phyloP scores from a whole-genome alignment of 1,140 invertebrate genomes.

The Drosophila chauvacae region DNA sequence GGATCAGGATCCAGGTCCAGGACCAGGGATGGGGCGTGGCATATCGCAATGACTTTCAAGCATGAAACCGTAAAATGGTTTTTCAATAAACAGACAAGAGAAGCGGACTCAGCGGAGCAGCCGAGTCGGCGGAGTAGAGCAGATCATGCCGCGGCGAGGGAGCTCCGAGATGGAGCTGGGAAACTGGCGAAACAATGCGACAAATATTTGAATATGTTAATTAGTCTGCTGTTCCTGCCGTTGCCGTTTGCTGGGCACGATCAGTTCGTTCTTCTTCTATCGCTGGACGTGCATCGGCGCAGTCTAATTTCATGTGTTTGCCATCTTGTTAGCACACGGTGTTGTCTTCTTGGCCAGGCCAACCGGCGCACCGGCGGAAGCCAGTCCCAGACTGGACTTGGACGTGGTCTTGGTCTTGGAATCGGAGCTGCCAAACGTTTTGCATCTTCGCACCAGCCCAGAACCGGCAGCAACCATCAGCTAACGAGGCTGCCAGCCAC shows the following conservation, averaged over 20 bases:
- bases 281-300: slow-evolving; percentile 75
- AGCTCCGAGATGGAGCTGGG: slow-evolving; percentile 29
- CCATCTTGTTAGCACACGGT: slow-evolving; percentile 71
- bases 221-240: slow-evolving; percentile 64
- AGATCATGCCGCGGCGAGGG: slow-evolving; percentile 12
- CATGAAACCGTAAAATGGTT: slow-evolving; percentile 82
- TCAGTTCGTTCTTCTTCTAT: slow-evolving; percentile 73
- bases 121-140: background rate
- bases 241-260: slow-evolving; percentile 66
- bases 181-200: slow-evolving; percentile 74
- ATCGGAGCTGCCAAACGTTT: slow-evolving; percentile 55
- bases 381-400: slow-evolving; percentile 3
- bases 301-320: slow-evolving; percentile 83
- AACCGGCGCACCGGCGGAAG: slow-evolving; percentile 20
- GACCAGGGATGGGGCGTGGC: slow-evolving; percentile 62
- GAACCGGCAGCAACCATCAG: slow-evolving; percentile 28
- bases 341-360: slow-evolving; percentile 21
- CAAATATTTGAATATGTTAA: slow-evolving; percentile 83
- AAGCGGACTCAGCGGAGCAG: background rate
- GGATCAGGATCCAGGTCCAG: slow-evolving; percentile 11
- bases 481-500: slow-evolving; percentile 56
- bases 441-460: slow-evolving; percentile 71
- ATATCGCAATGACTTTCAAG: slow-evolving; percentile 69
- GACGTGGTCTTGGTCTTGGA: slow-evolving; percentile 3
- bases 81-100: slow-evolving; percentile 68